Conservation (phyloP, 2,797 vertebrate genomes). For the Ataeniobius toweri region DNA sequence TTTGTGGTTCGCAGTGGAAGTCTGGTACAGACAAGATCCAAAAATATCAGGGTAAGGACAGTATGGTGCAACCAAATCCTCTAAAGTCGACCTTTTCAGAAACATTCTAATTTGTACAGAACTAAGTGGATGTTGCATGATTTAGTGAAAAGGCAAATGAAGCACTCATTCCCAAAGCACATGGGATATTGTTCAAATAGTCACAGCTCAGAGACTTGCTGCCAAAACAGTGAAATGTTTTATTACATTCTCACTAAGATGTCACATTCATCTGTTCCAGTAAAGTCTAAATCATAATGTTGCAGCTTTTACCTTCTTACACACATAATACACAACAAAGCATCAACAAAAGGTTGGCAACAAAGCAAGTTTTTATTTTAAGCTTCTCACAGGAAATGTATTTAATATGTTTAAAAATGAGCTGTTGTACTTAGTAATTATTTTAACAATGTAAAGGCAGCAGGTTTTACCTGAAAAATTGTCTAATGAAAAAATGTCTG, state of each 20-base stretch:
- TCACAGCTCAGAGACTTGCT: not conserved
- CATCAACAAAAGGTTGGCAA: not conserved
- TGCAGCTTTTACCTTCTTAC: not conserved
- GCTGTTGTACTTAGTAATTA: not conserved
- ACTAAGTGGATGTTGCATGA: not conserved
- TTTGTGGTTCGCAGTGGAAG: slow-evolving; percentile 97
- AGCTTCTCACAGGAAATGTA: not conserved
- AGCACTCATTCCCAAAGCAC: slow-evolving; percentile 1
- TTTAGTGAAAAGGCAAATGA: slow-evolving; percentile 8
- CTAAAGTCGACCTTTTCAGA: slow-evolving; percentile 2
- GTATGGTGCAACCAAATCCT: not conserved
- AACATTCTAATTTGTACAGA: slow-evolving; percentile 24
- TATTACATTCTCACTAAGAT: not conserved
- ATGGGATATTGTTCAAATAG: slow-evolving; percentile 3
- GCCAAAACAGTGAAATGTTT: not conserved
- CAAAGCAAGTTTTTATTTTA: not conserved
- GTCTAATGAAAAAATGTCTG: not conserved
- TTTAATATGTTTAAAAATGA: not conserved
- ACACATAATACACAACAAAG: not conserved
- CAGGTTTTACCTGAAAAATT: not conserved
- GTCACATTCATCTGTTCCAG: not conserved
- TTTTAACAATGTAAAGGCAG: not conserved
- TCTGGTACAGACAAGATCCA: slow-evolving; percentile 97
- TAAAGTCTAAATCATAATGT: not conserved
- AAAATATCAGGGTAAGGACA: slow-evolving; percentile 90